Conservation (phyloP, 2,113 vertebrate species). For the Anguilla rostrata region DNA sequence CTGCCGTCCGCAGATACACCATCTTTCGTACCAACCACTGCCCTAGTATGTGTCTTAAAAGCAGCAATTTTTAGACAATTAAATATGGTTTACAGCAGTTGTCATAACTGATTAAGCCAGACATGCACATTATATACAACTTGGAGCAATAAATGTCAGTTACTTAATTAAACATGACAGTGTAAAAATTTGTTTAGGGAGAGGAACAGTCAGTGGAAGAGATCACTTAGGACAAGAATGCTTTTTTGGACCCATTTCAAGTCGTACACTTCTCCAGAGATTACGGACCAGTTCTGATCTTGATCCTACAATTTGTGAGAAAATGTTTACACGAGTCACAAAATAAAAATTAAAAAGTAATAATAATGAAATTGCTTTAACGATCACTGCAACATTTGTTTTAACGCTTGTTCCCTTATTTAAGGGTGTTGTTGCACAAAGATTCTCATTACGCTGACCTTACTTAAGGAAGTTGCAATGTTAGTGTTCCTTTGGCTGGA, state of each 20-base stretch:
- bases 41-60: neutral
- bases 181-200: too few relatives aligned
- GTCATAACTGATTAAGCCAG: neutral
- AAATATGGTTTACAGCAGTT: neutral
- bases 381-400: too few relatives aligned
- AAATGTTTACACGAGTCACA: neutral
- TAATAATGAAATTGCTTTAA: too few relatives aligned
- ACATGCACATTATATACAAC: neutral
- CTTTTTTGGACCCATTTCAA: neutral
- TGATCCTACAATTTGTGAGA: neutral
- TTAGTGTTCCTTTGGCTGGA: neutral
- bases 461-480: neutral
- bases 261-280: neutral
- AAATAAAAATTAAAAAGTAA: neutral
- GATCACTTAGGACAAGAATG: neutral
- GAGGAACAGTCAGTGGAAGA: neutral
- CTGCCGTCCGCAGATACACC: too few relatives aligned
- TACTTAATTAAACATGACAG: neutral
- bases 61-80: neutral
- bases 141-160: neutral
- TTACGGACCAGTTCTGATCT: neutral
- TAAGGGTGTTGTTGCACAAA: neutral
- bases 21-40: neutral
- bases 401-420: neutral
- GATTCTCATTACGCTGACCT: neutral